Conservation (phyloP, 1,140 invertebrate species). For the Tyrophagus putrescentiae region DNA sequence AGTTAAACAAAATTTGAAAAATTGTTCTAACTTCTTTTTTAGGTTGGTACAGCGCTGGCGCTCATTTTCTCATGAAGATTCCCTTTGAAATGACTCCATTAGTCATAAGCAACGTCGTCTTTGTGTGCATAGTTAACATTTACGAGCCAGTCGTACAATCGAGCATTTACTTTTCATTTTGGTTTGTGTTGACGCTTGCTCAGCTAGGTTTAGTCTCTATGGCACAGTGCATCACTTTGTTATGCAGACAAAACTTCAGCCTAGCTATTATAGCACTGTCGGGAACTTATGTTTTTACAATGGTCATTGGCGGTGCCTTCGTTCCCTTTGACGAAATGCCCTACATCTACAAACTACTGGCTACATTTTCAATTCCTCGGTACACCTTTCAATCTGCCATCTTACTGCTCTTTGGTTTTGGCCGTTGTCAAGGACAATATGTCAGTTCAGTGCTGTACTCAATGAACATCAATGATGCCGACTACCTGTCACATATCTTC, state of each 20-base stretch:
- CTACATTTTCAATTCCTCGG: too few relatives aligned
- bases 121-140: background rate
- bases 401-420: too few relatives aligned
- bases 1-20: background rate
- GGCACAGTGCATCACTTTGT: background rate
- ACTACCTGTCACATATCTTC: too few relatives aligned
- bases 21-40: background rate
- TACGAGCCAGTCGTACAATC: background rate
- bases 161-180: background rate
- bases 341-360: too few relatives aligned
- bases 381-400: too few relatives aligned
- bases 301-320: background rate
- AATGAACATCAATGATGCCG: too few relatives aligned
- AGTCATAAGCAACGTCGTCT: background rate
- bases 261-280: background rate
- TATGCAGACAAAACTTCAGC: background rate
- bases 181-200: background rate
- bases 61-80: background rate
- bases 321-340: too few relatives aligned
- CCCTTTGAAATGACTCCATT: background rate
- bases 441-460: too few relatives aligned
- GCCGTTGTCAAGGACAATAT: too few relatives aligned
- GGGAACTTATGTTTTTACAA: background rate
- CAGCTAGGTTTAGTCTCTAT: background rate
- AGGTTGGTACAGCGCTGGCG: slow-evolving; percentile 9